Evolutionary conservation across 37 sponge, comb jelly and placozoan species (phyloP).

Genomic region (Tethya wilhelma): DNA sequence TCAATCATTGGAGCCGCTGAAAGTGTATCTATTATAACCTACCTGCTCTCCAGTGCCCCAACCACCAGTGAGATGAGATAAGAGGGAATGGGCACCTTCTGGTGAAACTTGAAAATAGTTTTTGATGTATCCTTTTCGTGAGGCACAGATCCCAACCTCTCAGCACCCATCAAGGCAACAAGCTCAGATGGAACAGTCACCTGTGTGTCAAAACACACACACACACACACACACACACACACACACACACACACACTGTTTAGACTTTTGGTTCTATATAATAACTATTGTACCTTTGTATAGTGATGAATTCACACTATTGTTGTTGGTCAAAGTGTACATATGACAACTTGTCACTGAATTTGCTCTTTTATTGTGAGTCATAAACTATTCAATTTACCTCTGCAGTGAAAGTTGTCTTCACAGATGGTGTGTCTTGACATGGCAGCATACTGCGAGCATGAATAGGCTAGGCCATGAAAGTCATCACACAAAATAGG

Average conservation of each 20-base stretch:
- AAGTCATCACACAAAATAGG: not conserved
- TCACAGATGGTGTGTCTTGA: slow-evolving; percentile 92
- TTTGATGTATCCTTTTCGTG: not conserved
- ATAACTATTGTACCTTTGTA: no score
- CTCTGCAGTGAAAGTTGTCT: slow-evolving; percentile 83
- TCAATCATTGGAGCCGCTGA: no score
- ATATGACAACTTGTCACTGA: no score
- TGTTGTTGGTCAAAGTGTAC: no score
- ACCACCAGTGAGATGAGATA: slow-evolving; percentile 90
- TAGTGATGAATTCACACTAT: no score
- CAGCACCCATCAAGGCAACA: slow-evolving; percentile 91
- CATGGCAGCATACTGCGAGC: slow-evolving; percentile 90
- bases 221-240: no score
- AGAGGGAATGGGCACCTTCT: slow-evolving; percentile 87
- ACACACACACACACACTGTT: no score
- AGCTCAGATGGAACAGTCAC: slow-evolving; percentile 67
- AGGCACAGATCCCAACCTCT: slow-evolving; percentile 16
- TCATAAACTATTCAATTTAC: slow-evolving; percentile 11
- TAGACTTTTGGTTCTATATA: no score
- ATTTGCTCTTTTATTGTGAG: no score
- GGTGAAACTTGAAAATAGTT: slow-evolving; percentile 52
- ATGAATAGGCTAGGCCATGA: slow-evolving; percentile 89
- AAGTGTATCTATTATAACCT: no score
- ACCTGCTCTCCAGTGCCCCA: slow-evolving; percentile 83
- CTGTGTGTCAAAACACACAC: slow-evolving; percentile 29